Evolutionary conservation across 2,113 vertebrate species (phyloP), one percentile per base, ranked within the genome.

Genomic region (Cichladusa arquata): DNA sequence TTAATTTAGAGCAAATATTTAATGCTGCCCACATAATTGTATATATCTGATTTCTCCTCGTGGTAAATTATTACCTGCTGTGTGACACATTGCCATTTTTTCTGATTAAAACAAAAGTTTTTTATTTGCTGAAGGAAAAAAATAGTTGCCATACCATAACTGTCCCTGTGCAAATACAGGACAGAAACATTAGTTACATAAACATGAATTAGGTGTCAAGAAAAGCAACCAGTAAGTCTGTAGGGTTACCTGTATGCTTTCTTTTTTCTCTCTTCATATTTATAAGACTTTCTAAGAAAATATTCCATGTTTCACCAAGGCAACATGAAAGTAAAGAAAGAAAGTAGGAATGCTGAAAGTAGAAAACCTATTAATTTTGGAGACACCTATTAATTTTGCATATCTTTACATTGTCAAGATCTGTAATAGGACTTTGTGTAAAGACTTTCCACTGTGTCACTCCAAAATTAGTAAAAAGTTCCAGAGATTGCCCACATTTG

Each of bases 31-130:
- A 7, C 61, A 67, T 71, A 19, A 90, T 88, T 90, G 36, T 73
- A 45, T 58, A 48, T 81, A 92, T 80, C 47, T 94, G 64, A 71
- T 93, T 94, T 80, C 36, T 4, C 25, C 13, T 25, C 34, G 40
- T 61, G 36, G 61, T 81, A 88, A 96, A 86, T 78, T 88, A 83
- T 78, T 94, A 81, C 90, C 88, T 90, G 64, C 85, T 93, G 64
- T 86, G 71, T 83, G 67, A 80, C 56, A 73, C 12, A 12, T 19
- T 90, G 71, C 6, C 12, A 51, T 93, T 88, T 76, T 62, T 88
- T 70, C 56, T 73, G 76, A 85, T 78, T 90, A 48, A 86, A 90
- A 81, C 29, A 73, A 81, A 92, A 87, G 31, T 5, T 20, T 91
- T 91, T 93, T 69, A 73, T 72, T 77, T 92, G 28, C 8, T 86